A percentile compares a stretch with the other conserved stretches of the same genome.
Evolutionary conservation across 2,888 invertebrate species (phyloP).

Genomic region (Petrolisthes manimaculis): DNA sequence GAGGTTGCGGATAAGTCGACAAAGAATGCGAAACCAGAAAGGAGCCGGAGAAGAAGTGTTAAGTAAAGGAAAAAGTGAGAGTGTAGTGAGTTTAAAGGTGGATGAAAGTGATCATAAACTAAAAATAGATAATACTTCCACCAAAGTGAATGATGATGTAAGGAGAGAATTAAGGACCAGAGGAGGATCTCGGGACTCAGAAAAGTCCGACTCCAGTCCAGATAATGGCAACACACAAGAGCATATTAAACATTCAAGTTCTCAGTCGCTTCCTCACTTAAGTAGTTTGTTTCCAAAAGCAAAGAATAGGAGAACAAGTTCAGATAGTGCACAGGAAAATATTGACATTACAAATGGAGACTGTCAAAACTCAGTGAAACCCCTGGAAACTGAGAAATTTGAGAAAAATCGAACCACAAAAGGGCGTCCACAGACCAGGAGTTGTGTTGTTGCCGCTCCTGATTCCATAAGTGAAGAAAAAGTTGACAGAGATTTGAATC

Average conservation of each 20-base stretch:
- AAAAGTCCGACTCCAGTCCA: conserved; percentile 57
- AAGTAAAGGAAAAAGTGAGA: conserved; percentile 50
- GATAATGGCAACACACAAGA: conserved; percentile 45
- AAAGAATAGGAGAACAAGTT: conserved; percentile 61
- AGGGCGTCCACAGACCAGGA: conserved; percentile 49
- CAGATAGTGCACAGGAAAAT: conserved; percentile 62
- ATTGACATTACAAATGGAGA: conserved; percentile 54
- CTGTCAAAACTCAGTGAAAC: conserved; percentile 33
- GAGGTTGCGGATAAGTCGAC: conserved; percentile 59
- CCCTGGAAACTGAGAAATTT: conserved; percentile 35
- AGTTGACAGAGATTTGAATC: conserved; percentile 25
- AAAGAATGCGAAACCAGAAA: conserved; percentile 51
- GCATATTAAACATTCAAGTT: conserved; percentile 41
- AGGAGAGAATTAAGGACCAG: conserved; percentile 60
- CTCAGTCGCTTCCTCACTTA: conserved; percentile 45
- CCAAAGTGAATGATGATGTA: conserved; percentile 50
- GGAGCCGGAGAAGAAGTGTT: conserved; percentile 21
- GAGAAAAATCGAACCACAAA: conserved; percentile 25
- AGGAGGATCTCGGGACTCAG: conserved; percentile 64
- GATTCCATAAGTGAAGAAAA: conserved; percentile 32
- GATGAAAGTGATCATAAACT: conserved; percentile 48
- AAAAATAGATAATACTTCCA: conserved; percentile 41
- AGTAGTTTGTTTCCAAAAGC: conserved; percentile 59
- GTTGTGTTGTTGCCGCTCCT: conserved; percentile 44
- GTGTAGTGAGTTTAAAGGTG: conserved; percentile 45